These are phyloP conservation scores for Erpornis zantholeuca DNA, from an alignment of 2,113 vertebrate species.

Conservation along the genomic window DNA sequence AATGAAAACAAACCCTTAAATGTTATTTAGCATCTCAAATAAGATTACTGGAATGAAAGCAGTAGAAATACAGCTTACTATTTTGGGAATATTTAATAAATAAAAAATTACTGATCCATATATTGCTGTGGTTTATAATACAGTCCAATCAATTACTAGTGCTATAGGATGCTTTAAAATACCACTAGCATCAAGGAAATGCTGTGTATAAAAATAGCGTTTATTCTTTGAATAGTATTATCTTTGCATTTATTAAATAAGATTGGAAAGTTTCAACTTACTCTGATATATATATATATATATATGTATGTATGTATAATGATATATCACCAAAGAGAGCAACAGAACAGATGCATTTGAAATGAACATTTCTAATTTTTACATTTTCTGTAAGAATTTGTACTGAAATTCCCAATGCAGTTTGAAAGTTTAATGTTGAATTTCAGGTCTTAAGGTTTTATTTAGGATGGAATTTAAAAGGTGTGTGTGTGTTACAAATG, in stretches of 20 bases:
- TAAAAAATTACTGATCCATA: background rate
- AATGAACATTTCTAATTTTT: background rate
- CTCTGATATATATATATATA: background rate
- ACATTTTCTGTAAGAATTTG: background rate
- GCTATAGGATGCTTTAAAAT: background rate
- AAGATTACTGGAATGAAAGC: background rate
- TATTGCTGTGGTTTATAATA: background rate
- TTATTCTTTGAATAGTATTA: background rate
- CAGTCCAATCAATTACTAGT: background rate
- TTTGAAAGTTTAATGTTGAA: background rate
- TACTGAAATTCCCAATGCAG: background rate
- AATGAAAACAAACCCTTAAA: background rate
- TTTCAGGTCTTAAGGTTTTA: background rate
- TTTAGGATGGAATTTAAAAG: background rate
- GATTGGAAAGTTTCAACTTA: background rate
- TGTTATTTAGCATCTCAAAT: background rate
- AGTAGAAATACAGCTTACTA: background rate
- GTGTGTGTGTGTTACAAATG: background rate
- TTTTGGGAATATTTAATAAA: background rate
- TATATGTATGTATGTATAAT: background rate
- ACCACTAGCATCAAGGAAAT: background rate
- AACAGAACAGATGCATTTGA: background rate
- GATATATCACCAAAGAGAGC: background rate
- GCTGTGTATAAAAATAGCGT: background rate
- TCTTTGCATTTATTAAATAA: background rate